Percentiles rank a stretch among this genome's conserved stretches.
Conservation (phyloP, 2,113 vertebrate species). For the Micromys minutus region DNA sequence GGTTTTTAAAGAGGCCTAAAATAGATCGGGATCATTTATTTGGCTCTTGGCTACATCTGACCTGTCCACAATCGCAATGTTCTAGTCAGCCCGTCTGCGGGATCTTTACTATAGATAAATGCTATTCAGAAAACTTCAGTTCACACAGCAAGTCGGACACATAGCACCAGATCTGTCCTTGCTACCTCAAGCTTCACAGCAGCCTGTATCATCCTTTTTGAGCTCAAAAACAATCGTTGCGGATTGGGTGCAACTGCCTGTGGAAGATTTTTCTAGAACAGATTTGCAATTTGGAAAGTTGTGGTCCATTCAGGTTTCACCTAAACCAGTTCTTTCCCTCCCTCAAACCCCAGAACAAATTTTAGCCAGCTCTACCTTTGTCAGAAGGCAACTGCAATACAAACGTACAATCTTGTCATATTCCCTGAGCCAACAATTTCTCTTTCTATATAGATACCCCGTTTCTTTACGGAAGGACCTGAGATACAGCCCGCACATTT, state of each 20-base stretch:
- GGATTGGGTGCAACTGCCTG: slow-evolving; percentile 8
- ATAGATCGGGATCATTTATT: not conserved
- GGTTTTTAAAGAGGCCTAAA: not conserved
- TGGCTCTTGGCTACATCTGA: not conserved
- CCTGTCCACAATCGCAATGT: not conserved
- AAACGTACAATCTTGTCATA: slow-evolving; percentile 19
- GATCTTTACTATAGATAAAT: not conserved
- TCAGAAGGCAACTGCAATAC: not conserved
- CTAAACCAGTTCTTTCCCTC: slow-evolving; percentile 34
- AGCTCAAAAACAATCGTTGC: slow-evolving; percentile 23
- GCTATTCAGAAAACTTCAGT: not conserved
- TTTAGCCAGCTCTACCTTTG: slow-evolving; percentile 52
- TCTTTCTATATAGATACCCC: not conserved
- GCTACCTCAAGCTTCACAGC: not conserved
- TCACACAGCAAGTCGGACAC: not conserved
- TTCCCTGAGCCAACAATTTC: slow-evolving; percentile 23
- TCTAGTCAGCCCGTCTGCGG: not conserved
- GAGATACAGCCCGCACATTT: not conserved
- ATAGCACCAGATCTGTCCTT: not conserved
- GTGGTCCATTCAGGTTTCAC: slow-evolving; percentile 58
- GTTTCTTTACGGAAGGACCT: not conserved
- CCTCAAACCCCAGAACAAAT: slow-evolving; percentile 48
- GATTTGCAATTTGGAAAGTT: slow-evolving; percentile 65
- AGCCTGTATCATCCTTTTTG: not conserved
- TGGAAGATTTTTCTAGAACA: slow-evolving; percentile 27